Evolutionary conservation across 2,888 invertebrate genomes (phyloP).

Genomic region (Apamea sordens): DNA sequence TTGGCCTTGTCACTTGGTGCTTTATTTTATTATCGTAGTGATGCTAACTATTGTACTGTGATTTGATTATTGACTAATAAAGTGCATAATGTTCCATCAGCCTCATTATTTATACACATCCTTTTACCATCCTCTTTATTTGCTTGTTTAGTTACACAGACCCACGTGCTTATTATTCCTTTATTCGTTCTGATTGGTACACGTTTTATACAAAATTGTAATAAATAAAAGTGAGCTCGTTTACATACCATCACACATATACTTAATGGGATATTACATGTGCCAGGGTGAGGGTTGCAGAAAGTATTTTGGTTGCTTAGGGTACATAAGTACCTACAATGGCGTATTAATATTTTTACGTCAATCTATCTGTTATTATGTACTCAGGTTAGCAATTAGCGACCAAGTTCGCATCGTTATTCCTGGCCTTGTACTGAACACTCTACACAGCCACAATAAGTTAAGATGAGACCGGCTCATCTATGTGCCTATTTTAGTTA

Average conservation of each 20-base stretch:
- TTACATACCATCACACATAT: neutral
- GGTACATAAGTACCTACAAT: neutral
- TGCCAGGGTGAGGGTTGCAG: neutral
- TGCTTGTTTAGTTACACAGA: constrained; percentile 71
- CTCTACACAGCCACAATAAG: neutral
- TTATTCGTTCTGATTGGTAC: constrained; percentile 21
- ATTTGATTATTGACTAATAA: constrained; percentile 70
- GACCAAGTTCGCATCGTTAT: constrained; percentile 15
- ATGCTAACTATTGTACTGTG: constrained; percentile 61
- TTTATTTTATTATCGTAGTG: constrained; percentile 50
- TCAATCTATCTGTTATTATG: neutral
- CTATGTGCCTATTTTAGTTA: neutral
- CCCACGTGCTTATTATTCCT: constrained; percentile 69
- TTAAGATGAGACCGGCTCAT: neutral
- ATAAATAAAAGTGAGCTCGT: neutral
- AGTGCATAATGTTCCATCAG: constrained; percentile 64
- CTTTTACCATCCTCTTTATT: constrained; percentile 53
- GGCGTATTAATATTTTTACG: neutral
- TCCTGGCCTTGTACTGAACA: constrained; percentile 17
- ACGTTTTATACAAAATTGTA: constrained; percentile 1
- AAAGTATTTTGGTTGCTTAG: neutral
- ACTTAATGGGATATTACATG: neutral
- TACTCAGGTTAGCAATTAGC: neutral
- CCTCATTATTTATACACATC: constrained; percentile 70
- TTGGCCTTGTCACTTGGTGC: constrained; percentile 63